phyloP scores from a whole-genome alignment of 2,113 vertebrate species.

The Redunca redunca region DNA sequence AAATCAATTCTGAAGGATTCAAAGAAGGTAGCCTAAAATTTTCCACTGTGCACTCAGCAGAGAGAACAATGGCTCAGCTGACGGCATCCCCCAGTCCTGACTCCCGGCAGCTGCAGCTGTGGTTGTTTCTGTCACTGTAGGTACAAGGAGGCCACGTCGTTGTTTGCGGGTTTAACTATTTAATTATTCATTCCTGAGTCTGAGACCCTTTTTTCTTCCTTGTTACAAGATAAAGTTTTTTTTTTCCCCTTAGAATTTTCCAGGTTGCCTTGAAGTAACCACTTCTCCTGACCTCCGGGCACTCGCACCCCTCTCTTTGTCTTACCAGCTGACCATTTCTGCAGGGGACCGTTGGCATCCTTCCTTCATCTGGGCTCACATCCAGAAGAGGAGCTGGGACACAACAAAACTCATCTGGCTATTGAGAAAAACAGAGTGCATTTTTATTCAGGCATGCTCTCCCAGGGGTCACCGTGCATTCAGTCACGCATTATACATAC shows the following conservation, averaged over 20 bases:
- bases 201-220: background rate
- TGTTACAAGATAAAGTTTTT: background rate
- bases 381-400: background rate
- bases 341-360: background rate
- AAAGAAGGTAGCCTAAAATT: background rate
- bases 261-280: background rate
- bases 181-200: background rate
- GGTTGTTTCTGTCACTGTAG: background rate
- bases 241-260: background rate
- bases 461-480: background rate
- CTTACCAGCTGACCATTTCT: background rate
- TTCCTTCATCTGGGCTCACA: background rate
- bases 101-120: background rate
- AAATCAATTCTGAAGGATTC: background rate
- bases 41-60: background rate
- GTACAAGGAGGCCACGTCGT: background rate
- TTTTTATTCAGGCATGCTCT: background rate
- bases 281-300: background rate
- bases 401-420: background rate
- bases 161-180: background rate
- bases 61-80: background rate
- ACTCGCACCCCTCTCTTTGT: background rate
- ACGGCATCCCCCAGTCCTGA: too few relatives aligned
- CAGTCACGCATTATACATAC: fast-evolving
- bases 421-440: constrained; percentile 8